Evolutionary conservation across 2,113 vertebrate species (phyloP), one percentile per base, ranked within the genome.

Genomic region (Aspiorhynchus laticeps): DNA sequence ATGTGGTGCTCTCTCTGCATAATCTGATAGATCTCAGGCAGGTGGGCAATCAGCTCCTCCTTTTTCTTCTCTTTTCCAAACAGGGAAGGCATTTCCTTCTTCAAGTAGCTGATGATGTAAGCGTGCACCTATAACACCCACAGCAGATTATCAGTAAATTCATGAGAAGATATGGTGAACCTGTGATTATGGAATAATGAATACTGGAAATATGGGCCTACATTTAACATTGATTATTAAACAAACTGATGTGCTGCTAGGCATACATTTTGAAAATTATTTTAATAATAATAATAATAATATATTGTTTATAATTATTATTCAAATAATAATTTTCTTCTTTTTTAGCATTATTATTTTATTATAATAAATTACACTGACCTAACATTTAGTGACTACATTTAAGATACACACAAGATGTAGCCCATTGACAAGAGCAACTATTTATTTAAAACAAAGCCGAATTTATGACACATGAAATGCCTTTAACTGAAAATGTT

Each of bases 41-140:
- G 93, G 63, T 92, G 94, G 89, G 85, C 89, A 90, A 99, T 97
- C n/a, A 99, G 93, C 89, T 99, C 98, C 73, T 96, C 97, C 90
- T 98, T 99, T 91, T 99, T 99, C 90, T 96, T 96, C 88, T 99
- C 98, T 69, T 97, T 97, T 4, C 98, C 98, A 85, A 99, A 99
- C 5, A 99, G 91, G 59, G 96, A 95, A 0, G 98, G 98, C 98
- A 99, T 99, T 92, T 99, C 98, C 91, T 96, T 99, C 92, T 98
- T 99, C 91, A 99, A 95, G 91, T 98, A 91, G 91, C 97, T 98
- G 94, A 99, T 98, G 93, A 99, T 98, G 90, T 98, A 99, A 69
- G 98, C 98, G 75, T 99, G 98, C n/a, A 99, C 98, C 98, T 99
- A 91, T 1, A 51, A 11, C 14, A 82, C 26, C 33, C n/a, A 67